These are phyloP conservation scores for Montifringilla adamsi DNA, from an alignment of 2,113 vertebrate genomes.

Conservation along the genomic window DNA sequence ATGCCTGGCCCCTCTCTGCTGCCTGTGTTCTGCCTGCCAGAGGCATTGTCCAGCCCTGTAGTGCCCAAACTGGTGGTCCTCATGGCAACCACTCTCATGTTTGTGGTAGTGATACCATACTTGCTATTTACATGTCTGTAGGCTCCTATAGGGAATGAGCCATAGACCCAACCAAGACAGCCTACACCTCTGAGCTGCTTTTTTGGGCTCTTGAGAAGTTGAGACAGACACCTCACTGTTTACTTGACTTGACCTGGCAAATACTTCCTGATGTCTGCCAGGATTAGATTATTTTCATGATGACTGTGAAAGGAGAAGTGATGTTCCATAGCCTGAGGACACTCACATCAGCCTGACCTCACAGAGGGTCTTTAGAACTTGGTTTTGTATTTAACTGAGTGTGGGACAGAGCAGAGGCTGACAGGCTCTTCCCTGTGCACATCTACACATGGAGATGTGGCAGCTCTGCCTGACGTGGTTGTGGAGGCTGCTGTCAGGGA, in stretches of 20 bases:
- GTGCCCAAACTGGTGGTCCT: background rate
- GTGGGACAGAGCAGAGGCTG: background rate
- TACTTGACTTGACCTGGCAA: background rate
- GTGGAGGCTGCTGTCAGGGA: background rate
- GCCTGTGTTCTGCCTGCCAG: background rate
- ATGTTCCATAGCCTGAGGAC: background rate
- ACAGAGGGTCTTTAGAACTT: background rate
- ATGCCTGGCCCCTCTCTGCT: background rate
- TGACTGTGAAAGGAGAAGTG: background rate
- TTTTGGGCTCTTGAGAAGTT: background rate
- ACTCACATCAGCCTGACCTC: background rate
- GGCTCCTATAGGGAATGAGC: background rate
- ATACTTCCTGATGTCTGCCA: background rate
- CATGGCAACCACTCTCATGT: background rate
- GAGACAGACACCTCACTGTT: background rate
- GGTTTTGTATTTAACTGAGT: background rate
- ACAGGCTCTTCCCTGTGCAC: background rate
- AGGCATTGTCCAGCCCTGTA: background rate
- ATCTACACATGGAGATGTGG: background rate
- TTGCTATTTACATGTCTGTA: background rate
- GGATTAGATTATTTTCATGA: background rate
- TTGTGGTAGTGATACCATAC: background rate
- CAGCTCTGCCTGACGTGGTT: background rate
- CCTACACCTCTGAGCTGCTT: background rate
- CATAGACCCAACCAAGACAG: background rate